Conservation (phyloP, 2,113 vertebrate genomes). For the Alligator sinensis region DNA sequence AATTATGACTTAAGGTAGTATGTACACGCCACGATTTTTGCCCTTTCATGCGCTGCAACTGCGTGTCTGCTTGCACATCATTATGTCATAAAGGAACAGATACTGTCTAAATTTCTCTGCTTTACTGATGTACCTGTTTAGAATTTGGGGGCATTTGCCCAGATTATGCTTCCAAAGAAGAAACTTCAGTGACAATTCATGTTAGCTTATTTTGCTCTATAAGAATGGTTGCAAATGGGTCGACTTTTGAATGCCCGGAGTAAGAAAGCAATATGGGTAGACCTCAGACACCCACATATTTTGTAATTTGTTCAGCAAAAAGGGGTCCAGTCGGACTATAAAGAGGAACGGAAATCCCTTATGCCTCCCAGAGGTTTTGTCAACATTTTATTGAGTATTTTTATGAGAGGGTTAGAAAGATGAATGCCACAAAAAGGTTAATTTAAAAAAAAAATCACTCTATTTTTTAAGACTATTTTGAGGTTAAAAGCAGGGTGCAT, state of each 20-base stretch:
- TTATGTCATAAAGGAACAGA: slow-evolving; percentile 54
- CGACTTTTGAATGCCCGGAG: slow-evolving; percentile 7
- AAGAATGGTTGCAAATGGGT: slow-evolving; percentile 40
- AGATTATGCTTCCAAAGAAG: slow-evolving; percentile 20
- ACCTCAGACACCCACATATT: background rate
- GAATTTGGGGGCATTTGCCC: slow-evolving; percentile 66
- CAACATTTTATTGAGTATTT: background rate
- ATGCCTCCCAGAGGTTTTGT: background rate
- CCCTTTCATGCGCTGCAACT: too few relatives aligned
- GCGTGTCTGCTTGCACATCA: background rate
- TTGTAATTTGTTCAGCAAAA: background rate
- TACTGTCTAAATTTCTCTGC: slow-evolving; percentile 8
- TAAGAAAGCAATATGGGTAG: background rate
- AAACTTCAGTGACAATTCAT: background rate
- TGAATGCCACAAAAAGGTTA: background rate
- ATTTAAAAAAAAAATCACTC: background rate
- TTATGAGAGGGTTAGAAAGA: background rate
- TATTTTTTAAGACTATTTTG: background rate
- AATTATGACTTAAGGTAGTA: slow-evolving; percentile 34
- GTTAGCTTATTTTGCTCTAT: slow-evolving; percentile 63
- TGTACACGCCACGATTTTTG: too few relatives aligned
- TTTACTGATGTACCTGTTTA: background rate
- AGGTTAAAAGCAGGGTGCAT: background rate
- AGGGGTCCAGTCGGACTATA: background rate
- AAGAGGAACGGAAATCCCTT: background rate